Evolutionary conservation across 1,140 invertebrate genomes (phyloP), one percentile per base, ranked within the genome.

Genomic region (Leptinotarsa defecta): DNA sequence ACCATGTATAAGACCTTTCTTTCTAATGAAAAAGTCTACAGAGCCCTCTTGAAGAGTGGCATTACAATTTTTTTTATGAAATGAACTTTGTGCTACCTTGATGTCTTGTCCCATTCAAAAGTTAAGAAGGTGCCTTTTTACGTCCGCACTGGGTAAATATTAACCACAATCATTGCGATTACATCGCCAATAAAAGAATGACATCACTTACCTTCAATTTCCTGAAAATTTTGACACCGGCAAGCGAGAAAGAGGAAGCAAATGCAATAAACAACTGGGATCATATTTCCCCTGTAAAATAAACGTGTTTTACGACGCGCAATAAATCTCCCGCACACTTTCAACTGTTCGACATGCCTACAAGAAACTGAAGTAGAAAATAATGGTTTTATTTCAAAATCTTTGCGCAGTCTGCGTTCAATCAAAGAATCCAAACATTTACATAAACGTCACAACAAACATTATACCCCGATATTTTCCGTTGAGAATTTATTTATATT

Each of bases 361-460:
- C 70, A 65, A 63, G 73, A 71, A 67, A 74, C 74, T 76, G 74
- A 75, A 74, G 74, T 72, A 74, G 70, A 73, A 76, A 78, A 78
- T 78, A 78, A 76, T 78, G 78, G 75, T 79, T 71, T 81, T 81
- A 77, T 77, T 80, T 79, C 76, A 79, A 77, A 79, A 76, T 76
- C 65, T 75, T 67, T 13, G 20, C 52, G 61, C 57, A 75, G 72
- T 79, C 80, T 81, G 80, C 78, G 71, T 81, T 81, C 76, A 61
- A 79, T 81, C 78, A 81, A 64, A 78, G 74, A 79, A 81, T 81
- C 80, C 80, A 81, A 81, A 81, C 78, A 81, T 81, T 81, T 81
- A 79, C 77, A 73, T 70, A 78, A 81, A 79, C 80, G 80, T 81
- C 80, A 81, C 80, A 74, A 74, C 73, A 74, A 74, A 74, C 67